These are phyloP conservation scores for Vidua chalybeata DNA, from an alignment of 2,113 vertebrate genomes.

Conservation along the genomic window DNA sequence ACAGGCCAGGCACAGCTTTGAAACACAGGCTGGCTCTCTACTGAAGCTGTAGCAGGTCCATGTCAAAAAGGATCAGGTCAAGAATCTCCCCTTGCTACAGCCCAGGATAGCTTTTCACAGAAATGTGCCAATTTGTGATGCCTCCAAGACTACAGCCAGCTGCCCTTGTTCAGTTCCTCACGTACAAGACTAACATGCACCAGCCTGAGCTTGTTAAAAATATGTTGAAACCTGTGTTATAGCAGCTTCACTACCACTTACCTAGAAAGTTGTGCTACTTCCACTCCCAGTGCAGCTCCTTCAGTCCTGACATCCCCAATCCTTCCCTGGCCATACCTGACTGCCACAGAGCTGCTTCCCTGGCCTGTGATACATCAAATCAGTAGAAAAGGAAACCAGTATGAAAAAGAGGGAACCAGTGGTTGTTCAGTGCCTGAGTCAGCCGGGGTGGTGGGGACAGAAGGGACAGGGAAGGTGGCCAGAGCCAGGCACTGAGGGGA, in stretches of 20 bases:
- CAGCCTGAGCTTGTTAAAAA: not conserved
- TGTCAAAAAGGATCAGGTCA: not conserved
- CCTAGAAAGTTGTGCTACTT: not conserved
- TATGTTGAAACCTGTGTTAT: not conserved
- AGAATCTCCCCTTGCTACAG: not conserved
- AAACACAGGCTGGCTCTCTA: not conserved
- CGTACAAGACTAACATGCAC: not conserved
- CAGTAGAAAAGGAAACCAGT: not conserved
- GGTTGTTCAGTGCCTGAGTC: not conserved
- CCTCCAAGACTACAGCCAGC: not conserved
- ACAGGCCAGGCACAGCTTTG: not conserved
- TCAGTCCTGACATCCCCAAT: not conserved
- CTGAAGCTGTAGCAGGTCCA: not conserved
- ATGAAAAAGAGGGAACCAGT: not conserved
- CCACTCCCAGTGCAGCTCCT: not conserved
- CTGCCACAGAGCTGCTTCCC: not conserved
- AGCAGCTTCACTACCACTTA: not conserved
- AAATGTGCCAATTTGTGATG: not conserved
- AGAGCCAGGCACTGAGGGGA: not conserved
- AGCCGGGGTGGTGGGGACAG: not conserved
- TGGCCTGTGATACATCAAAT: not conserved
- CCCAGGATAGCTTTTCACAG: not conserved
- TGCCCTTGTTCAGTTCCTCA: not conserved
- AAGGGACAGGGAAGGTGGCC: not conserved
- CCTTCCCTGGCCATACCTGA: not conserved